Evolutionary conservation across 2,888 invertebrate genomes (phyloP).

Genomic region (Drosophila testacea): DNA sequence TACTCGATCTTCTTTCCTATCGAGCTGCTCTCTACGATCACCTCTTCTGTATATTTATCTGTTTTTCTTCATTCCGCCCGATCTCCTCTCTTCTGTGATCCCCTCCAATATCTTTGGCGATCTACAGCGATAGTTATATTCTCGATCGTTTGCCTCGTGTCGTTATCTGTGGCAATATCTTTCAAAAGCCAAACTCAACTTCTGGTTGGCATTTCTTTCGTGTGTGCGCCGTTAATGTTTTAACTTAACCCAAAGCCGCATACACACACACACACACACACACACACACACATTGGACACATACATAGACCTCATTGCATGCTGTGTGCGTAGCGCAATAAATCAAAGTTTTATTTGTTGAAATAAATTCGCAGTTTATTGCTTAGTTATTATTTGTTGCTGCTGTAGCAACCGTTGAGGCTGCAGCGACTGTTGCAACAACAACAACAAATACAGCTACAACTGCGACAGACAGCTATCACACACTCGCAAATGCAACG

Average conservation of each 20-base stretch:
- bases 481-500: constrained; percentile 60
- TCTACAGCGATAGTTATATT: constrained; percentile 35
- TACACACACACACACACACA: constrained; percentile 24
- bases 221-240: constrained; percentile 61
- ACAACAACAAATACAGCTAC: constrained; percentile 24
- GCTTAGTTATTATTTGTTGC: constrained; percentile 81
- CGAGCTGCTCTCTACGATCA: not conserved
- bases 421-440: constrained; percentile 17
- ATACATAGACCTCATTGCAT: constrained; percentile 61
- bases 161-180: constrained; percentile 61
- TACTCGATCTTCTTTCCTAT: not conserved
- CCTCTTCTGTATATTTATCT: too few species aligned
- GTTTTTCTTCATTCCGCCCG: not conserved
- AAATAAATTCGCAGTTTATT: constrained; percentile 84
- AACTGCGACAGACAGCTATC: constrained; percentile 66
- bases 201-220: constrained; percentile 52
- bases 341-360: constrained; percentile 85
- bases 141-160: constrained; percentile 41
- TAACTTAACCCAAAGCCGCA: constrained; percentile 26
- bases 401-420: constrained; percentile 15
- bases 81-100: not conserved
- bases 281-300: constrained; percentile 14
- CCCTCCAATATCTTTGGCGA: constrained; percentile 11
- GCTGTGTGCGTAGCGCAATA: constrained; percentile 83
- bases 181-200: constrained; percentile 44